Base-by-base conservation (phyloP, 2,888 invertebrate genomes). In the Danaus chrysippus region DNA sequence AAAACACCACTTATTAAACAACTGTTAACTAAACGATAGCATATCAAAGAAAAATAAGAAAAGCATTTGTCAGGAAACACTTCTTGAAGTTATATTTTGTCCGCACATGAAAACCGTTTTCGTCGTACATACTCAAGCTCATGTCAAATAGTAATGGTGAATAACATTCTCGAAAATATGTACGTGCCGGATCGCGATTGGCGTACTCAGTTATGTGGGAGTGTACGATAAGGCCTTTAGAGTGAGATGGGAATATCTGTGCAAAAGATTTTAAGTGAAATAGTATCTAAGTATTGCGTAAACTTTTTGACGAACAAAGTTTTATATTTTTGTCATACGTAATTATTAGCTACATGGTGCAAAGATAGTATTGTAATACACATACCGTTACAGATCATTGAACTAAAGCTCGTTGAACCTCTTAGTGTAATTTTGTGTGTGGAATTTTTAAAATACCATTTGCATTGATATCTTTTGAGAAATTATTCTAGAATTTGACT, bases 121-220 rank as follows among this genome's bases (percentile, higher is more conserved):
- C 86, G 86, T 84, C 81, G 76, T 81, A 77, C 88, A 88, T 89
- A 82, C 79, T 87, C 81, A 78, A 76, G 72, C 74, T 77, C 79
- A 74, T 70, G 76, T 70, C 73, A 75, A 71, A 74, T 76, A 83
- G 75, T 84, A 84, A 78, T 63, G 52, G 76, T 69, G 63, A 64
- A 73, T 76, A 75, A 67, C 68, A 62, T 76, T 80, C 79, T 79
- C 71, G 76, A 80, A 81, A 79, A 71, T 66, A 76, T 65, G 73
- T 83, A 89, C 89, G 90, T 90, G 90, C 82, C 75, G 62, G 60
- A 66, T 71, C 73, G 53, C 71, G 70, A 88, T 88, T 90, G 87
- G 89, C 67, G 43, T 58, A 70, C 55, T 61, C 53, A 68, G 71
- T 73, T 71, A 72, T 69, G 71, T 69, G 73, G 82, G 84, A 76